Evolutionary conservation across 2,888 invertebrate species (phyloP), one percentile per base, ranked within the genome.

Genomic region (Platycheirus rosarum): DNA sequence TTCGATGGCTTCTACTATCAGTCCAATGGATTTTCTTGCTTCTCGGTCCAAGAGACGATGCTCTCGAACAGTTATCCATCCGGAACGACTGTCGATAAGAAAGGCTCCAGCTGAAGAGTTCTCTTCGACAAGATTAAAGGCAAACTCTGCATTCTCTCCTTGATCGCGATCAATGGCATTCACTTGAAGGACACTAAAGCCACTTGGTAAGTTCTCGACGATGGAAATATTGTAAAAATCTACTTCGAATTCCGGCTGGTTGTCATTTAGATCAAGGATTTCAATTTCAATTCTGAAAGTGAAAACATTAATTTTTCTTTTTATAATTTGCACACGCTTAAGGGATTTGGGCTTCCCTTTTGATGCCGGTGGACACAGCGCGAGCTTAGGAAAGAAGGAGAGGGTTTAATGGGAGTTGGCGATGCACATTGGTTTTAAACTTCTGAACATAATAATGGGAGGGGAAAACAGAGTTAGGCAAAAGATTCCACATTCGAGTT

Each of bases 191-290:
- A 90, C 88, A 85, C 89, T 87, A 86, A 93, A 91, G 0, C 97
- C 97, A 86, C 95, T 96, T 0, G 97, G 97, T 26, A 97, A 91
- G 89, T 97, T 97, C 88, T 97, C 97, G 46, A 97, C 97, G 84
- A 97, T 97, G 85, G 97, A 97, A 84, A 97, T 97, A 86, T 97
- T 97, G 88, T 97, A 97, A 86, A 95, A 94, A 86, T 96, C 96
- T 0, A 96, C 96, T 88, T 97, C 97, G 85, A 97, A 97, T 86
- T 96, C 95, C 0, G 97, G 97, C 18, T 95, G 91, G 89, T 97
- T 97, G 88, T 97, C 97, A 86, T 97, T 96, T 8, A 96, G 89
- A 87, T 96, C 96, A 37, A 94, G 87, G 2, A 96, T 91, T 89
- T 96, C 93, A 0, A 96, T 91, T 88, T 95, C 95, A 0, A 95